A percentile compares a stretch with the other conserved stretches of the same genome.
Conservation (phyloP, 1,140 invertebrate species). For the Propsilocerus akamusi region DNA sequence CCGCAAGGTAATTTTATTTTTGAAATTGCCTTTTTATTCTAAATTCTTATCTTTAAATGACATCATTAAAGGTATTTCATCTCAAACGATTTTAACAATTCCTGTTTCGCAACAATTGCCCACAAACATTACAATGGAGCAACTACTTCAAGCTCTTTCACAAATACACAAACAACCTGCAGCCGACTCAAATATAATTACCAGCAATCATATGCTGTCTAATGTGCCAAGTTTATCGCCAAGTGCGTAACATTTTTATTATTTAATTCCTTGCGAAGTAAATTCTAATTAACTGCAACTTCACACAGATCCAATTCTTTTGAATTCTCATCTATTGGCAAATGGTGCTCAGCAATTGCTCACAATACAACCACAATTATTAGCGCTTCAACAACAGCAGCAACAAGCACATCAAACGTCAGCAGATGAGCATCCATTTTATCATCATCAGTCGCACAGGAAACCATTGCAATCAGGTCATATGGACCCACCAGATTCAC, state of each 20-base stretch:
- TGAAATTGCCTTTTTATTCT: neutral
- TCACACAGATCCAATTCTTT: neutral
- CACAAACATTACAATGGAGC: conserved; percentile 26
- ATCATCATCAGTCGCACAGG: conserved; percentile 6
- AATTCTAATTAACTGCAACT: neutral
- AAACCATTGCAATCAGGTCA: conserved; percentile 7
- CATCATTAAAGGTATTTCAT: conserved; percentile 63
- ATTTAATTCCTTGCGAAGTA: neutral
- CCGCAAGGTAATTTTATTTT: conserved; percentile 55
- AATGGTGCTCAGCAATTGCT: conserved; percentile 9
- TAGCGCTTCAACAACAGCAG: conserved; percentile 12
- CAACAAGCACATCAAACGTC: conserved; percentile 13
- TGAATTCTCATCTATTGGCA: neutral
- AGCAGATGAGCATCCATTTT: conserved; percentile 8
- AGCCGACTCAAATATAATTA: conserved; percentile 11
- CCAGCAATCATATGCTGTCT: neutral
- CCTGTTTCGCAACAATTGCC: conserved; percentile 73
- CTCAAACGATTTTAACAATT: conserved; percentile 85
- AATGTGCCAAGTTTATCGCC: conserved; percentile 1
- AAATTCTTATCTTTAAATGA: conserved; percentile 9
- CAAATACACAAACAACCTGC: conserved; percentile 12
- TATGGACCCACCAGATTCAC: neutral
- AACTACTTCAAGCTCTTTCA: conserved; percentile 20
- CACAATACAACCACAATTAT: conserved; percentile 9
- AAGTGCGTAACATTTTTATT: conserved; percentile 1